Percentiles rank a stretch among this genome's conserved stretches.
phyloP scores from a whole-genome alignment of 2,888 invertebrate species.

The Nymphalis polychloros region DNA sequence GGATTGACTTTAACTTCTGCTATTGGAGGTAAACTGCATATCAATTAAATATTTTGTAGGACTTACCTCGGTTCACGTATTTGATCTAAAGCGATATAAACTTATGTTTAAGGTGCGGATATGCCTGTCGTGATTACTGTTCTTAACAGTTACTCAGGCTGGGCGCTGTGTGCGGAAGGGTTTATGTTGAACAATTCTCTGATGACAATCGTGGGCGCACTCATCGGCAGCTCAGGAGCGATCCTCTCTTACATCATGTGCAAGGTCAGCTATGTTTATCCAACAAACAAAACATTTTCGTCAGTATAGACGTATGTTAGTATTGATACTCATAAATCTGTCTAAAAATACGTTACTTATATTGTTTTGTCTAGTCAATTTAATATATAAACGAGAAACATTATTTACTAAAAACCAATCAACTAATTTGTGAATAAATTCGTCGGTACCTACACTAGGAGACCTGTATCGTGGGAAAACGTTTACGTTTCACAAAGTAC shows the following conservation, averaged over 20 bases:
- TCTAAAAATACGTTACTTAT: too few relatives aligned
- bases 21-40: conserved; percentile 86
- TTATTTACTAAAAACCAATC: too few relatives aligned
- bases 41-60: neutral
- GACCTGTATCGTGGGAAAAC: too few relatives aligned
- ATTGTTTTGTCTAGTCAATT: too few relatives aligned
- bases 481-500: too few relatives aligned
- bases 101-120: conserved; percentile 87
- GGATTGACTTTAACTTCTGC: conserved; percentile 94
- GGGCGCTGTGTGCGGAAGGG: conserved; percentile 96
- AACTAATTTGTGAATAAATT: too few relatives aligned
- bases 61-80: neutral
- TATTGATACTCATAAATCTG: neutral
- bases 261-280: conserved; percentile 80
- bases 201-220: conserved; percentile 94
- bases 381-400: too few relatives aligned
- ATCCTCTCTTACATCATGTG: conserved; percentile 97
- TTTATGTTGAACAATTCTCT: conserved; percentile 96
- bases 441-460: too few relatives aligned
- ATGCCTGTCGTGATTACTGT: conserved; percentile 97
- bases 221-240: conserved; percentile 95
- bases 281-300: neutral
- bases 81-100: neutral
- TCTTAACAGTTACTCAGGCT: conserved; percentile 94
- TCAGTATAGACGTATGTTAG: conserved; percentile 29